Base-by-base conservation (phyloP, 2,888 invertebrate species). In the Neoaliturus tenellus region DNA sequence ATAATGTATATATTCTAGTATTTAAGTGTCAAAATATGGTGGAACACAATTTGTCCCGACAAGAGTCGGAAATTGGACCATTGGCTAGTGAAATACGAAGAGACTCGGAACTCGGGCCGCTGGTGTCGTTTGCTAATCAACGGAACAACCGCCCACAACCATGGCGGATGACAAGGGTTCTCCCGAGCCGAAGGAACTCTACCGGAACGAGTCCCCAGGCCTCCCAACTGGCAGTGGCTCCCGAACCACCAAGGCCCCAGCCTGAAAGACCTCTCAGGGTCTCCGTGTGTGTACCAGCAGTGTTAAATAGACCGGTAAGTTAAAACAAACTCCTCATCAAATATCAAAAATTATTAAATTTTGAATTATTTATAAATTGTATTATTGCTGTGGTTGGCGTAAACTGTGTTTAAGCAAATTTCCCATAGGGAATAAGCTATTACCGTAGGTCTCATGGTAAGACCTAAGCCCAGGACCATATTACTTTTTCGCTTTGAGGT, bases 281-380 rank as follows among this genome's bases (percentile, higher is more conserved):
- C 25, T 84, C 84, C 0, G 84, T 84, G 14, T 84, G 84, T 55
- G 80, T 84, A 8, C 82, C 84, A 5, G 75, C 75, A 20, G 51
- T 84, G 5, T 41, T 84, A 6, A 81, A 75, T 28, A 55, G 81
- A 55, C 81, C 41, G 81, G 84, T 84, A n/a, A 31, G 84, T 81
- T n/a, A n/a, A n/a, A n/a, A n/a, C n/a, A n/a, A n/a, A n/a, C n/a
- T n/a, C n/a, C n/a, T n/a, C n/a, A n/a, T n/a, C n/a, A n/a, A n/a
- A n/a, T n/a, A n/a, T n/a, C n/a, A n/a, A n/a, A n/a, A n/a, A n/a
- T n/a, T n/a, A n/a, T n/a, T n/a, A n/a, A n/a, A n/a, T n/a, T n/a
- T n/a, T n/a, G n/a, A n/a, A n/a, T n/a, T n/a, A n/a, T n/a, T n/a
- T n/a, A n/a, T n/a, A n/a, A n/a, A n/a, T n/a, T n/a, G n/a, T n/a